A percentile compares a stretch with the other conserved stretches of the same genome.
Conservation (phyloP, 1,140 invertebrate genomes). For the Camponotus vicinus region DNA sequence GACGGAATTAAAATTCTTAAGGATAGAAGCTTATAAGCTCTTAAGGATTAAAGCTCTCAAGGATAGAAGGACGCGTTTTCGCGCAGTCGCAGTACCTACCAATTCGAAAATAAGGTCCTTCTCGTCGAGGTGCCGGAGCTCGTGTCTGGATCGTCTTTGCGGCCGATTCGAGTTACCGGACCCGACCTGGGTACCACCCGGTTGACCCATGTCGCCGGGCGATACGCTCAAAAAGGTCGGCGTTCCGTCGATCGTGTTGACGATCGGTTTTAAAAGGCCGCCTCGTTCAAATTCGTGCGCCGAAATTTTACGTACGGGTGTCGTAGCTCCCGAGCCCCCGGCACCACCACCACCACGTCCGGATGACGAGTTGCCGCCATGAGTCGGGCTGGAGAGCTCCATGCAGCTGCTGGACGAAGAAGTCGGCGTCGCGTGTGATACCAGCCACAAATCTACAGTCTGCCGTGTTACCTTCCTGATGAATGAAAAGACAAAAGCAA, state of each 20-base stretch:
- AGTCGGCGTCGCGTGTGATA: conserved; percentile 93
- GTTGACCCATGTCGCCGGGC: conserved; percentile 80
- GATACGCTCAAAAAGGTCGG: conserved; percentile 93
- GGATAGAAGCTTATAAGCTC: no score
- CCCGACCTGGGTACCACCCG: conserved; percentile 80
- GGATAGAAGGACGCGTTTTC: background rate
- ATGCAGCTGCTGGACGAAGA: conserved; percentile 86
- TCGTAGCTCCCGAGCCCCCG: conserved; percentile 92
- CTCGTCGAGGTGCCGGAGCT: conserved; percentile 95
- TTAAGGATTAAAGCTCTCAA: background rate
- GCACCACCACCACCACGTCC: conserved; percentile 81
- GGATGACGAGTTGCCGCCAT: conserved; percentile 86
- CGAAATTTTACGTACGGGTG: conserved; percentile 97
- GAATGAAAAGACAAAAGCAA: background rate
- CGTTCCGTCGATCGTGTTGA: conserved; percentile 96
- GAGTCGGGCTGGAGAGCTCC: conserved; percentile 88
- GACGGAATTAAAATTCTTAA: background rate
- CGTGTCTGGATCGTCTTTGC: conserved; percentile 92
- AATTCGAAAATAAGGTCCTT: conserved; percentile 98
- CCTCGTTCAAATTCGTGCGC: conserved; percentile 98
- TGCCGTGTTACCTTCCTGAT: conserved; percentile 95
- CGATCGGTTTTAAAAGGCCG: conserved; percentile 95
- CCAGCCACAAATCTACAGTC: conserved; percentile 96
- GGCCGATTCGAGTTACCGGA: conserved; percentile 87
- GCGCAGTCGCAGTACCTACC: conserved; percentile 86